Evolutionary conservation across 2,888 invertebrate genomes (phyloP).

Genomic region (Heliconius hortense): DNA sequence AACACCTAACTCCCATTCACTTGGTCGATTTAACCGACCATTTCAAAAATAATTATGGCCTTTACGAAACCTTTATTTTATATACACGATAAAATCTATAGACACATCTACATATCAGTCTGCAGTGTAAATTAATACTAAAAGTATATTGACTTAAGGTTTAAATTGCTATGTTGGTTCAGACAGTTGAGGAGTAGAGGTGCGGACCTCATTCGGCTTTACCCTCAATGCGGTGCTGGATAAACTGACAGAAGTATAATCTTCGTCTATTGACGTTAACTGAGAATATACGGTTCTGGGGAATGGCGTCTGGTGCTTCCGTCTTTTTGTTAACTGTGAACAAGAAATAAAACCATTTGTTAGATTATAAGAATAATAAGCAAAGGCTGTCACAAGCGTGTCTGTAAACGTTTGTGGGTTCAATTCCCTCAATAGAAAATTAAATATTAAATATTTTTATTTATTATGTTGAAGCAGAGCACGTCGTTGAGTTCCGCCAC

Average conservation of each 20-base stretch:
- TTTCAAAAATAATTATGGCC: constrained; percentile 40
- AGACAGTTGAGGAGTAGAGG: constrained; percentile 53
- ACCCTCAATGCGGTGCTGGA: constrained; percentile 64
- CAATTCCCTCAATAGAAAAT: too few species aligned
- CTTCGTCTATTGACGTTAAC: constrained; percentile 72
- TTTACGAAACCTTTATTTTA: constrained; percentile 35
- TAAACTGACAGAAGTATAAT: constrained; percentile 56
- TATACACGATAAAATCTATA: constrained; percentile 45
- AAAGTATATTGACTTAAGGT: constrained; percentile 57
- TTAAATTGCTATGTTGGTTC: constrained; percentile 74
- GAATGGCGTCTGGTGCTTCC: constrained; percentile 58
- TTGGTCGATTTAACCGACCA: constrained; percentile 24
- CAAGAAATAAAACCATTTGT: constrained; percentile 26
- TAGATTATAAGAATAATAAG: neutral
- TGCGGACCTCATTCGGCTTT: constrained; percentile 45
- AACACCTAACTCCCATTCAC: constrained; percentile 13
- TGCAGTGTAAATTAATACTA: constrained; percentile 72
- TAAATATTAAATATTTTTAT: too few species aligned
- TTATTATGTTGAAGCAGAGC: too few species aligned
- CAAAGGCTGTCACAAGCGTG: neutral
- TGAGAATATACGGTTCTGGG: constrained; percentile 73
- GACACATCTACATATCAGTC: constrained; percentile 78
- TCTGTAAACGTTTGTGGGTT: too few species aligned
- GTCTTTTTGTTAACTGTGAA: constrained; percentile 64
- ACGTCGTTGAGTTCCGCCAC: too few species aligned